Conservation (phyloP, 2,797 vertebrate species). For the Sebastes goodei region DNA sequence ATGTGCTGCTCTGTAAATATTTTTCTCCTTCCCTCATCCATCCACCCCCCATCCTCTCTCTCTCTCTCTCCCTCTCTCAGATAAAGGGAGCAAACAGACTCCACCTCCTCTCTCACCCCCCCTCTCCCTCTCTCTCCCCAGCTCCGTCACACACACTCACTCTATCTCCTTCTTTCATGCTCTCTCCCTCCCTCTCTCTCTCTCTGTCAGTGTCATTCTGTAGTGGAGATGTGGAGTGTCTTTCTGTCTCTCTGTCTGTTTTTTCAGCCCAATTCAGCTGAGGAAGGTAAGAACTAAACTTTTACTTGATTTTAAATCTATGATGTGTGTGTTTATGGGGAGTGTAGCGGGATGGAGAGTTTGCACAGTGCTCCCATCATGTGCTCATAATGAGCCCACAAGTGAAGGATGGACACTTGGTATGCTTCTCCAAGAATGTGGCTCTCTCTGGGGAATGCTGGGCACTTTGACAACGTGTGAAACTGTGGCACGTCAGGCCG, state of each 20-base stretch:
- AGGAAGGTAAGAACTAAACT: constrained; percentile 83
- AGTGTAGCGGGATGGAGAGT: constrained; percentile 28
- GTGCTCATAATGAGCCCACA: constrained; percentile 33
- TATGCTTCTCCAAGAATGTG: constrained; percentile 20
- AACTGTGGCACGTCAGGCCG: constrained; percentile 7
- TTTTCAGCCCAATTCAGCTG: constrained; percentile 83
- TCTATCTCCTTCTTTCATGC: constrained; percentile 67
- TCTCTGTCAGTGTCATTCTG: constrained; percentile 81
- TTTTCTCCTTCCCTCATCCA: constrained; percentile 59
- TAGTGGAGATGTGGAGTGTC: constrained; percentile 86
- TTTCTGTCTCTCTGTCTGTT: constrained; percentile 82
- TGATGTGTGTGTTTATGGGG: neutral
- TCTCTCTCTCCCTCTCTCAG: constrained; percentile 49
- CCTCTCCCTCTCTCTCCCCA: constrained; percentile 42
- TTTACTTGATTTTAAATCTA: constrained; percentile 21
- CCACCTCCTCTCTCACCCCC: constrained; percentile 66
- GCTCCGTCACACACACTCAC: constrained; percentile 59
- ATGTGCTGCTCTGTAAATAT: constrained; percentile 66
- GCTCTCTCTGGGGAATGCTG: constrained; percentile 14
- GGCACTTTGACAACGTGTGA: constrained; percentile 37
- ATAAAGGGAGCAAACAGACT: constrained; percentile 80
- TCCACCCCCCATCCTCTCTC: constrained; percentile 34
- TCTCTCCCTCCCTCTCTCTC: constrained; percentile 58
- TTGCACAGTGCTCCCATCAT: constrained; percentile 18
- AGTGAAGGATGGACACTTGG: constrained; percentile 44